A percentile compares a stretch with the other conserved stretches of the same genome.
These are phyloP conservation scores for Remorina albescens DNA, from an alignment of 2,797 vertebrate species.

Conservation along the genomic window DNA sequence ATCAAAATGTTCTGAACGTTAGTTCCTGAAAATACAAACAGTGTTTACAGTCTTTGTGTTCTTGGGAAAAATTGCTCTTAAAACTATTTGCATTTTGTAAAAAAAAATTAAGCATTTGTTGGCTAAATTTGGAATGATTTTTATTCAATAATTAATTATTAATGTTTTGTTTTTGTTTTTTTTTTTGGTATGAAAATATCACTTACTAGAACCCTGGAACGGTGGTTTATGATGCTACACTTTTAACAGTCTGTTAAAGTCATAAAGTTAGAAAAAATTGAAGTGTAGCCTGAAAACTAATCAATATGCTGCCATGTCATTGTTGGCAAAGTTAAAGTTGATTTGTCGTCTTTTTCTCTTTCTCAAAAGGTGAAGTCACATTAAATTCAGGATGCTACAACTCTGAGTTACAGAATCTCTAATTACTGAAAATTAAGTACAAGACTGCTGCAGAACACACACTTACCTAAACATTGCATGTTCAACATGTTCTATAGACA, in stretches of 20 bases:
- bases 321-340: not conserved
- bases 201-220: not conserved
- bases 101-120: not conserved
- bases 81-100: not conserved
- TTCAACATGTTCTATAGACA: slow-evolving; percentile 1
- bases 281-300: not conserved
- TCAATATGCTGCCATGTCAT: not conserved
- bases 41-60: not conserved
- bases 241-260: not conserved
- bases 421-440: slow-evolving; percentile 46
- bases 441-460: slow-evolving; percentile 7
- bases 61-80: too few relatives aligned
- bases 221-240: not conserved
- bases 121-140: not conserved
- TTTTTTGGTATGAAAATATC: not conserved
- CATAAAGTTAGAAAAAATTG: not conserved
- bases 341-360: too few relatives aligned
- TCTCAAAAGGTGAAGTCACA: slow-evolving; percentile 35
- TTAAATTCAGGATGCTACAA: slow-evolving; percentile 27
- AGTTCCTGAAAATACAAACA: not conserved
- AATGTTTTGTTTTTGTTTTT: too few relatives aligned
- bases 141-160: too few relatives aligned
- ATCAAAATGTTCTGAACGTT: not conserved
- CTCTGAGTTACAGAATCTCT: slow-evolving; percentile 27
- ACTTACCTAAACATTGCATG: not conserved